Conservation (phyloP, 2,113 vertebrate species). For the Irena cyanogastra region DNA sequence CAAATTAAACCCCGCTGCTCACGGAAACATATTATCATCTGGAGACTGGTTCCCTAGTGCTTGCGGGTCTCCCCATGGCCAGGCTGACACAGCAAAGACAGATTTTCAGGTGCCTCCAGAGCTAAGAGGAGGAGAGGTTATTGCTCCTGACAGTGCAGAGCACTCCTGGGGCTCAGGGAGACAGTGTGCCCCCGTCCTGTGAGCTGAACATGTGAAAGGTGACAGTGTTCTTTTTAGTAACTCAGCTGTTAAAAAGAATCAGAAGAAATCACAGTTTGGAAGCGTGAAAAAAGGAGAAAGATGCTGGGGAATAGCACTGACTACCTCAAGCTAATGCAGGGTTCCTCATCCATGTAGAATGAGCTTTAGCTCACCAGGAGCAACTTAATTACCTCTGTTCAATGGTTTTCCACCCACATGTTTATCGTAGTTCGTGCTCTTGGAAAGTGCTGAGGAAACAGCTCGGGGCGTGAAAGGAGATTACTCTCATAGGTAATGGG, state of each 20-base stretch:
- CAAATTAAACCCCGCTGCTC: not conserved
- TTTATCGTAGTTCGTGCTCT: not conserved
- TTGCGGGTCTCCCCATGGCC: not conserved
- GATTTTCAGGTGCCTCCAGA: not conserved
- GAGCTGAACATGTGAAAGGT: not conserved
- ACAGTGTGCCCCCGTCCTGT: not conserved
- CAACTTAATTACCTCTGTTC: slow-evolving; percentile 3
- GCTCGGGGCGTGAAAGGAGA: not conserved
- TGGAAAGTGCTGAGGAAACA: not conserved
- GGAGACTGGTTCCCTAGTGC: not conserved
- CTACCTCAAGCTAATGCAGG: not conserved
- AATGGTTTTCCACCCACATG: not conserved
- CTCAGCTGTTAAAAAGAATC: not conserved
- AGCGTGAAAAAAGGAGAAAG: not conserved
- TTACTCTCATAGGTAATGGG: not conserved
- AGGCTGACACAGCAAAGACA: not conserved
- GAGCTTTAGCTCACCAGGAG: not conserved
- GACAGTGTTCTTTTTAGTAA: not conserved
- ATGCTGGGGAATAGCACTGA: not conserved
- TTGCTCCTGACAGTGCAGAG: not conserved
- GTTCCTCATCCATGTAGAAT: not conserved
- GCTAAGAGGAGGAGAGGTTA: not conserved
- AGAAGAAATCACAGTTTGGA: not conserved
- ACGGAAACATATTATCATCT: not conserved
- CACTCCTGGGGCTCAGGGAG: not conserved